phyloP scores from a whole-genome alignment of 2,113 vertebrate genomes.

The Ptilonorhynchus violaceus region DNA sequence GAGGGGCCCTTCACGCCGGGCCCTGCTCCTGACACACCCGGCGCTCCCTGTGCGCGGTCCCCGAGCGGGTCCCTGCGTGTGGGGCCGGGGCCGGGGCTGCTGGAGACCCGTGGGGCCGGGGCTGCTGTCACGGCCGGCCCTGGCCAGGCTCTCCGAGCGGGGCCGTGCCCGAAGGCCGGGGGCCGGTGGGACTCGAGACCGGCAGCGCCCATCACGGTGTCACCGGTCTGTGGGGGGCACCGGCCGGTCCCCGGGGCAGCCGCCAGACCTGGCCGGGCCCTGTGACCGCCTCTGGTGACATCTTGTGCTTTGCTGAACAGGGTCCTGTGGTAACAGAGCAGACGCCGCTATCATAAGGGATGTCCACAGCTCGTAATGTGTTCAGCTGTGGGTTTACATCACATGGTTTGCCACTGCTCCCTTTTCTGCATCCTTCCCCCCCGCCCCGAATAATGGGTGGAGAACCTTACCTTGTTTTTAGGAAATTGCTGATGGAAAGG shows the following conservation, averaged over 20 bases:
- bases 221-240: not conserved
- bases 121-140: not conserved
- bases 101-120: not conserved
- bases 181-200: not conserved
- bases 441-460: not conserved
- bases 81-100: not conserved
- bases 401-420: not conserved
- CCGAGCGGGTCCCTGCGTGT: not conserved
- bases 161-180: not conserved
- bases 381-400: not conserved
- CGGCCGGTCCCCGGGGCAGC: not conserved
- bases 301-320: not conserved
- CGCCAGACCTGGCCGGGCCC: not conserved
- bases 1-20: not conserved
- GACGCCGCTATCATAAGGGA: not conserved
- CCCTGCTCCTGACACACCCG: not conserved
- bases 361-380: not conserved
- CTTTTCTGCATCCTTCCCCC: not conserved
- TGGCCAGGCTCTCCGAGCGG: not conserved
- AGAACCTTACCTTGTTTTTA: not conserved
- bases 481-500: not conserved
- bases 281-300: not conserved
- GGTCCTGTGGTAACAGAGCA: not conserved
- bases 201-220: not conserved
- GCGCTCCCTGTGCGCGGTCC: not conserved